Conservation (phyloP, 64 coral and sea anemone species). For the Stichodactyla helianthus region DNA sequence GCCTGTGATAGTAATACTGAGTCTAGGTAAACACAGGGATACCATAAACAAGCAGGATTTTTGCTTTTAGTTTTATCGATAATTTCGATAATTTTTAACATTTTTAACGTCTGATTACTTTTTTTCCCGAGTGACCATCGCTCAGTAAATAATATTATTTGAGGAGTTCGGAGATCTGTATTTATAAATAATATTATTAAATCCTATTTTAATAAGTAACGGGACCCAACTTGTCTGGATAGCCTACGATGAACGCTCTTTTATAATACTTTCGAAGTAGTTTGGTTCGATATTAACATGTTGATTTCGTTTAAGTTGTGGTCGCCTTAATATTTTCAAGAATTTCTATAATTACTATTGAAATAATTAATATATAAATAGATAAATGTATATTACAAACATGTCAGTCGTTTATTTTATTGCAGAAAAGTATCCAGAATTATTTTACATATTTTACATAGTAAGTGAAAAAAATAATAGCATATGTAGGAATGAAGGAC, state of each 20-base stretch:
- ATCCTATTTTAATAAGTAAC: neutral
- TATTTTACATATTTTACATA: conserved; percentile 28
- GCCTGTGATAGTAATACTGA: no score
- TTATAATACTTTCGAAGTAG: neutral
- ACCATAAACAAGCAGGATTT: no score
- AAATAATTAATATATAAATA: neutral
- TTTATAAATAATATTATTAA: neutral
- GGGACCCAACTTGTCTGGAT: neutral
- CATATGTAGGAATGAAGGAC: neutral
- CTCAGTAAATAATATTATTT: neutral
- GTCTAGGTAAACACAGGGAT: no score
- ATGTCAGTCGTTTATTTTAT: conserved; percentile 22
- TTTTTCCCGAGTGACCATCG: neutral
- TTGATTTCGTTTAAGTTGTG: conserved; percentile 13
- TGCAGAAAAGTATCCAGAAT: conserved; percentile 11
- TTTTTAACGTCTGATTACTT: no score
- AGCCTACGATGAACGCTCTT: neutral
- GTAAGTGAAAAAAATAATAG: neutral
- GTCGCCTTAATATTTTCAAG: neutral
- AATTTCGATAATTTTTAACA: no score
- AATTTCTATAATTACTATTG: neutral
- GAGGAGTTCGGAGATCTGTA: neutral
- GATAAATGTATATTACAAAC: conserved; percentile 5
- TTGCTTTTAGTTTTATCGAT: no score
- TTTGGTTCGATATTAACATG: neutral